Evolutionary conservation across 2,113 vertebrate genomes (phyloP).

Genomic region (Riparia riparia): DNA sequence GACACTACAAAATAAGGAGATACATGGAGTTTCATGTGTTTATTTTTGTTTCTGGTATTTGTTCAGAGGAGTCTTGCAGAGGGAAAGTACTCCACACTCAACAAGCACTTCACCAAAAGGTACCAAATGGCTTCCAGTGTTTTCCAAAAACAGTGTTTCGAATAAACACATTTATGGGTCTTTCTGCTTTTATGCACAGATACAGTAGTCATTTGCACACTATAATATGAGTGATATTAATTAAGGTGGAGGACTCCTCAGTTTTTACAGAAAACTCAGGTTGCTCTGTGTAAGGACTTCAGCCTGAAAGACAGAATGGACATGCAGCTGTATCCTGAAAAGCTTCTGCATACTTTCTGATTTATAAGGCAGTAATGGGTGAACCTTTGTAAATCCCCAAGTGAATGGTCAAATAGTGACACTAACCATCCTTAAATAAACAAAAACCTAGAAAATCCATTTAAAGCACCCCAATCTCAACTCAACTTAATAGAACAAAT

Average conservation of each 20-base stretch:
- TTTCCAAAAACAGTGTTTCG: not conserved
- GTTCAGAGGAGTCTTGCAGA: not conserved
- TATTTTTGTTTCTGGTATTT: not conserved
- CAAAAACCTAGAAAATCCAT: not conserved
- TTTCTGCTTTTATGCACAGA: not conserved
- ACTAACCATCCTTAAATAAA: not conserved
- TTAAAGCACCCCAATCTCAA: not conserved
- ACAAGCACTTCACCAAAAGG: not conserved
- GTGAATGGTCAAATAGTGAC: rapidly evolving
- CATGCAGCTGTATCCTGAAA: not conserved
- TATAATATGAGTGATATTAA: not conserved
- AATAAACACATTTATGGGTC: not conserved
- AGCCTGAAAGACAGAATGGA: not conserved
- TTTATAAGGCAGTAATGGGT: not conserved
- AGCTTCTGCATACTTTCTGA: not conserved
- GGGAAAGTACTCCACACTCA: not conserved
- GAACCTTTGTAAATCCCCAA: not conserved
- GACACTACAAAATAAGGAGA: not conserved
- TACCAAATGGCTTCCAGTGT: not conserved
- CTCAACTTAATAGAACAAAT: not conserved
- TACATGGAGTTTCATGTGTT: not conserved
- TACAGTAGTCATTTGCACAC: rapidly evolving
- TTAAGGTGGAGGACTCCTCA: not conserved
- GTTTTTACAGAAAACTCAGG: not conserved
- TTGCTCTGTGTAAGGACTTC: not conserved